Conservation (phyloP, 2,888 invertebrate genomes). For the Trisateles emortualis region DNA sequence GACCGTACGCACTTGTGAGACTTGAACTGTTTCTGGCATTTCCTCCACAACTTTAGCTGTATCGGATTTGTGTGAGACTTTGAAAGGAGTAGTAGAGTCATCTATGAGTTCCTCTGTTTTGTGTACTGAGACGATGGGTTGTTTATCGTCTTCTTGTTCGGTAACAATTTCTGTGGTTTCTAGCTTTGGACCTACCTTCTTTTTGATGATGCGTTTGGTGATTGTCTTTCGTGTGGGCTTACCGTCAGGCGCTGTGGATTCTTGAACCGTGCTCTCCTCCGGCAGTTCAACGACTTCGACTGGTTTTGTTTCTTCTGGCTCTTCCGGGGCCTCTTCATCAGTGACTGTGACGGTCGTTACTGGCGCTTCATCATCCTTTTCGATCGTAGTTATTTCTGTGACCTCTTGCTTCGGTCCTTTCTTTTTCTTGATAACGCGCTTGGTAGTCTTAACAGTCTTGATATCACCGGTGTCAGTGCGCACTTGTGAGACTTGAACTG, state of each 20-base stretch:
- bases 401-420: constrained; percentile 58
- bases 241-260: constrained; percentile 52
- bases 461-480: constrained; percentile 9
- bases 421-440: constrained; percentile 65
- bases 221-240: constrained; percentile 49
- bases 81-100: constrained; percentile 12
- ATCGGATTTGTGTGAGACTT: not conserved
- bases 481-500: constrained; percentile 14
- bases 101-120: constrained; percentile 34
- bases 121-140: constrained; percentile 46
- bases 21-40: constrained; percentile 14
- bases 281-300: constrained; percentile 12
- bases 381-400: constrained; percentile 60
- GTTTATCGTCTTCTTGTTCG: constrained; percentile 23
- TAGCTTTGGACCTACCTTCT: constrained; percentile 51
- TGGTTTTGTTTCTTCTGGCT: not conserved
- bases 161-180: constrained; percentile 21
- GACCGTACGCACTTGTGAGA: constrained; percentile 13
- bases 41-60: constrained; percentile 11
- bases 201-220: constrained; percentile 53
- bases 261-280: constrained; percentile 8
- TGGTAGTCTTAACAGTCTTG: constrained; percentile 15
- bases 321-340: constrained; percentile 3
- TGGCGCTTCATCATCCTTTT: constrained; percentile 60
- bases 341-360: constrained; percentile 9